Base-by-base conservation (phyloP, 1,140 invertebrate genomes). In the Tetragonula clypearis region DNA sequence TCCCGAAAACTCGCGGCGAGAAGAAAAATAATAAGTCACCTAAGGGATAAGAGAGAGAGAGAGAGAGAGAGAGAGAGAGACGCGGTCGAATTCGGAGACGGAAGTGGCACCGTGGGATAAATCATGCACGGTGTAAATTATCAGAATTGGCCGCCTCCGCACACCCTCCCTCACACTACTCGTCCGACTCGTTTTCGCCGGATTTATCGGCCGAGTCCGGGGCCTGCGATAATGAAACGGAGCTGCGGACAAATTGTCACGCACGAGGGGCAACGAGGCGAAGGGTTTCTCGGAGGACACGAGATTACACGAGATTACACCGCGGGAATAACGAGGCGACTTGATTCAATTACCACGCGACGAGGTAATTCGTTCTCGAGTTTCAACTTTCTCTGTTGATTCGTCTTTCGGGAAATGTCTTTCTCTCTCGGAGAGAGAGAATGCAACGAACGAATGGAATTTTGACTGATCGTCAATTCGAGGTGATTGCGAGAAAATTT, bases 41-140 rank as follows among this genome's bases (percentile, higher is more conserved):
- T 41, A 41, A 53, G 53, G 65, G 41, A 53, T 26, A 62, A 49
- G 55, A 53, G 14, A 26, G 49, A 26, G 1, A 19, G 23, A 68
- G 30, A 21, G 35, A 66, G n/a, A 49, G 55, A 53, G 14, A 26
- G 49, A 26, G 1, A 19, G 23, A 68, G 30, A 21, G 35, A 66
- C 1, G 30, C 19, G 15, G 56, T 15, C 68, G 77, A 79, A 72
- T 41, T 90, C 75, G 86, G 82, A 88, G 87, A 90, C 86, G 89
- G 88, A 90, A 90, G 30, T 30, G 30, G 30, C 30, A 30, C 30
- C 68, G 80, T 30, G 60, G 89, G 79, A 90, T 90, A 90, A 90
- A 89, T 90, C 89, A 90, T 86, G 83, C 74, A 74, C 65, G 79
- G 79, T 60, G 90, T 92, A 91, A 92, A 92, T 91, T 91, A 91